Percentiles rank a stretch among this genome's conserved stretches.
Conservation (phyloP, 2,113 vertebrate genomes). For the Pollimyrus isidori region DNA sequence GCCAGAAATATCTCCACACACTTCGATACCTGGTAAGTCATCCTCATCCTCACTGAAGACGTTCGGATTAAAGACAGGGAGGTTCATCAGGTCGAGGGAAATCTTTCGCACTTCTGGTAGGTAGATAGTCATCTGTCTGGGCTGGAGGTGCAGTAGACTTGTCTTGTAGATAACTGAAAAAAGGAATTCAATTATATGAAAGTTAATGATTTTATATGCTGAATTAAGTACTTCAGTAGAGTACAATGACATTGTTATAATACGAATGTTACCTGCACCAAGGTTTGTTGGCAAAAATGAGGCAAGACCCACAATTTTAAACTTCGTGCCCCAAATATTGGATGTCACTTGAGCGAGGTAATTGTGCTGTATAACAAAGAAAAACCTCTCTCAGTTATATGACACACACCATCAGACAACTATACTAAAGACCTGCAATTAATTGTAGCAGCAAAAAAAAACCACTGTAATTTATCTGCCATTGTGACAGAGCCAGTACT, state of each 20-base stretch:
- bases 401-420: background rate
- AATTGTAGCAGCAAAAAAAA: background rate
- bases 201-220: background rate
- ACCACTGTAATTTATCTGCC: background rate
- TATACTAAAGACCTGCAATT: background rate
- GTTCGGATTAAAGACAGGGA: constrained; percentile 93
- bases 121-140: constrained; percentile 98
- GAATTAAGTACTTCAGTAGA: background rate
- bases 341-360: constrained; percentile 99
- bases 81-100: constrained; percentile 87
- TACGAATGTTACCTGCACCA: constrained; percentile 81
- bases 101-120: constrained; percentile 95
- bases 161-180: constrained; percentile 95
- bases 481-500: constrained; percentile 54
- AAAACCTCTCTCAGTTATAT: background rate
- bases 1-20: background rate
- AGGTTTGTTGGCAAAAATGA: constrained; percentile 94
- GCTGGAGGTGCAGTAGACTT: constrained; percentile 94
- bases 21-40: constrained; percentile 78
- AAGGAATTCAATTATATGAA: background rate
- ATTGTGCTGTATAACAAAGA: constrained; percentile 73
- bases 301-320: constrained; percentile 97
- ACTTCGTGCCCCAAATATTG: constrained; percentile 99
- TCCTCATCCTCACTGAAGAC: constrained; percentile 99
- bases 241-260: background rate